Conservation (phyloP, 2,113 vertebrate species). For the Rhinoderma darwinii region DNA sequence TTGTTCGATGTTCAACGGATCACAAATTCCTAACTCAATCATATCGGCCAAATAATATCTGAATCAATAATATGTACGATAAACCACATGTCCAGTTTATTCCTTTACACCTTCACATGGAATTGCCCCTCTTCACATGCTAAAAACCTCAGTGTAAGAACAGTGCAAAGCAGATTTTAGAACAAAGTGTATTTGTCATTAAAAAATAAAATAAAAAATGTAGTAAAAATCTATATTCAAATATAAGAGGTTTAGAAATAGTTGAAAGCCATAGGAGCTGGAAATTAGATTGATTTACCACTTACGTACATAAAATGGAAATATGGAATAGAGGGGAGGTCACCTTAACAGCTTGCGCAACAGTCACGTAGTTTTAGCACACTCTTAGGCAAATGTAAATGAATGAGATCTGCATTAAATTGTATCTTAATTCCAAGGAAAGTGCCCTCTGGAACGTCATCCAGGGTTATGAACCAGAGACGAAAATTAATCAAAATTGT, state of each 20-base stretch:
- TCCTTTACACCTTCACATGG: too few relatives aligned
- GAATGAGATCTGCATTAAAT: slow-evolving; percentile 40
- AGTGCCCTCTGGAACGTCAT: slow-evolving; percentile 44
- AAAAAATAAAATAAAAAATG: not conserved
- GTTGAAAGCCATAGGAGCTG: not conserved
- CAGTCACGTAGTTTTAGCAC: not conserved
- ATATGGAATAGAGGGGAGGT: slow-evolving; percentile 14
- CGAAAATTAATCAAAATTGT: slow-evolving; percentile 45
- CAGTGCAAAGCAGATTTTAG: too few relatives aligned
- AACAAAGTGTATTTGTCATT: not conserved
- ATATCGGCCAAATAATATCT: too few relatives aligned
- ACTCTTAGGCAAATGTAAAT: slow-evolving; percentile 36
- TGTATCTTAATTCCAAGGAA: slow-evolving; percentile 37
- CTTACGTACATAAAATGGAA: not conserved
- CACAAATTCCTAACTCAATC: too few relatives aligned
- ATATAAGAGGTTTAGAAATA: not conserved
- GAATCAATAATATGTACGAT: too few relatives aligned
- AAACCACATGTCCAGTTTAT: too few relatives aligned
- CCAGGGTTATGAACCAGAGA: slow-evolving; percentile 27
- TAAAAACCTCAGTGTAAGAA: too few relatives aligned
- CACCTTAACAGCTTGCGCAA: slow-evolving; percentile 32
- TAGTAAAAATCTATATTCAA: not conserved
- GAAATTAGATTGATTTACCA: not conserved
- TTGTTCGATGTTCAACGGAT: too few relatives aligned
- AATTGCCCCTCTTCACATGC: too few relatives aligned